Base-by-base conservation (phyloP, 1,140 invertebrate species). In the Drosophila bocki region DNA sequence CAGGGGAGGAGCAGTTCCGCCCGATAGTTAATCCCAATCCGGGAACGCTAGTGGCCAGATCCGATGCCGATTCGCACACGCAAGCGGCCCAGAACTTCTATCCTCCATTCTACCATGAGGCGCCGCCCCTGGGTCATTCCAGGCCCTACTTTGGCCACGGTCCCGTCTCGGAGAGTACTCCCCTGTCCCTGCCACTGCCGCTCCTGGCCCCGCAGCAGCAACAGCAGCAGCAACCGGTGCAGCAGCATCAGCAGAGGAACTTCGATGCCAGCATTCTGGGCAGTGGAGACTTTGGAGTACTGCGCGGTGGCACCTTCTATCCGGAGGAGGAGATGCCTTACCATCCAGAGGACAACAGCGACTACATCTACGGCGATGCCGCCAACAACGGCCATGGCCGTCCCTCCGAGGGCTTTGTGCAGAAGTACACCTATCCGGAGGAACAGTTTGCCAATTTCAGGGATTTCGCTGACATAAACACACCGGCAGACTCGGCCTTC, bases 261-360 rank as follows among this genome's bases (percentile, higher is more conserved):
- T 93, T 92, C 42, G 92, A 93, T 77, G 91, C 93, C 42, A 93
- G 93, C 26, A 93, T 97, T 4, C 92, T 98, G 19, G 97, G 97
- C 2, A 97, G 97, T 1, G 97, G 97, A 0, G 98, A 98, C 92
- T 98, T 98, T 84, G 97, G 97, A 1, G 96, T 98, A 1, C 96
- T 98, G 37, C 94, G 95, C 56, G 97, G 97, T 1, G 97, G 97
- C 3, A 98, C 97, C 22, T 98, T 97, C 92, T 97, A 97, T 71
- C 91, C 92, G 7, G 92, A 93, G 62, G 88, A 93, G 63, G 92
- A 93, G 65, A 91, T 88, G 91, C 86, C 91, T 59, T 94, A 93
- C 13, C 94, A 94, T 67, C 94, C 94, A 29, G 94, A 94, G 75
- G 91, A 92, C 29, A 92, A 91, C 56, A 92, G 85, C 44, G 92